phyloP scores from a whole-genome alignment of 2,888 invertebrate species.

The Agrilus biguttatus region DNA sequence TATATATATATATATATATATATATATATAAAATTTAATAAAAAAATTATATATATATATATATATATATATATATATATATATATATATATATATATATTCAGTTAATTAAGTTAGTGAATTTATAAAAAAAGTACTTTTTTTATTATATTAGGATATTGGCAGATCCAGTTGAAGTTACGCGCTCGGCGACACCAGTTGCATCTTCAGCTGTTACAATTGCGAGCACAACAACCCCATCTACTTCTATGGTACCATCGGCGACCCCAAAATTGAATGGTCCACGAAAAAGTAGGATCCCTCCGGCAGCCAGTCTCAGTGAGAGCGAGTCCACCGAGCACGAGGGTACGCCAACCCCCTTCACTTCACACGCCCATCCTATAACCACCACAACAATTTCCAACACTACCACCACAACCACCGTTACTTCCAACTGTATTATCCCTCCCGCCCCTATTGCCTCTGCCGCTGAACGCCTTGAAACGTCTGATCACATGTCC shows the following conservation, averaged over 20 bases:
- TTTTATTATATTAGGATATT: too few species aligned
- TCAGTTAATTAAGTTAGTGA: too few species aligned
- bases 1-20: too few species aligned
- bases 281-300: constrained; percentile 30
- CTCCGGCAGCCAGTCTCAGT: constrained; percentile 28
- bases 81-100: too few species aligned
- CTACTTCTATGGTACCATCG: constrained; percentile 12
- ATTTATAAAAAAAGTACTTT: too few species aligned
- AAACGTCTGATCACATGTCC: constrained; percentile 62
- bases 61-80: too few species aligned
- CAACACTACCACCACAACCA: constrained; percentile 13
- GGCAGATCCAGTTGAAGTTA: constrained; percentile 1
- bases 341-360: constrained; percentile 33
- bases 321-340: constrained; percentile 25
- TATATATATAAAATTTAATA: too few species aligned
- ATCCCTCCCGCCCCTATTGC: constrained; percentile 11
- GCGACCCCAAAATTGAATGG: constrained; percentile 16
- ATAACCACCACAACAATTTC: constrained; percentile 21
- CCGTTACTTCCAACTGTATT: constrained; percentile 12
- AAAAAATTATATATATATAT: too few species aligned
- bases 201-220: constrained; percentile 11
- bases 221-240: constrained; percentile 13
- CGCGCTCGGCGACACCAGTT: constrained; percentile 7
- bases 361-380: constrained; percentile 22
- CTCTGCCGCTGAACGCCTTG: constrained; percentile 29